Percentiles rank a stretch among this genome's conserved stretches.
phyloP scores from a whole-genome alignment of 2,113 vertebrate genomes.

The Nibea albiflora region DNA sequence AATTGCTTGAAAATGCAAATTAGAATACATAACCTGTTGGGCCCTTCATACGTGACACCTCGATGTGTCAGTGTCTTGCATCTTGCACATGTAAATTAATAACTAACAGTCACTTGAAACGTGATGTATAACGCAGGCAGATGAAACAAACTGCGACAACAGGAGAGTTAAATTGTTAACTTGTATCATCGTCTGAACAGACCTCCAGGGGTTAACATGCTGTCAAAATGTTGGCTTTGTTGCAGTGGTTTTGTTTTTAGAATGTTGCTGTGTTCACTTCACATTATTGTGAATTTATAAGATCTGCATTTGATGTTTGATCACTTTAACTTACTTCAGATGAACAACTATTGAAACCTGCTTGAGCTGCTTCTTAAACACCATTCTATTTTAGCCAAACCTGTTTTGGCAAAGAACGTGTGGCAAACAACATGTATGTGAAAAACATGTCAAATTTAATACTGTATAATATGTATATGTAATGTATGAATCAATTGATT shows the following conservation, averaged over 20 bases:
- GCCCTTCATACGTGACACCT: not conserved
- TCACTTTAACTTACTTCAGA: not conserved
- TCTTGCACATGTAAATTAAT: not conserved
- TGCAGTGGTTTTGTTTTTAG: not conserved
- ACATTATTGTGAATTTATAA: not conserved
- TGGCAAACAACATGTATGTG: no score
- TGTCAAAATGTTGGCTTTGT: not conserved
- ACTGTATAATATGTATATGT: no score
- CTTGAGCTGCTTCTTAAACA: not conserved
- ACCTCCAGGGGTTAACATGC: not conserved
- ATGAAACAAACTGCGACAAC: not conserved
- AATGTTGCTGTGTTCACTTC: not conserved
- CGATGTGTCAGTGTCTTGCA: not conserved
- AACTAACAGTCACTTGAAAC: conserved; percentile 5
- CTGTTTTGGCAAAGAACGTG: not conserved
- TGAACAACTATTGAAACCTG: not conserved
- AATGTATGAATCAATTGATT: not conserved
- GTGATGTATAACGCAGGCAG: not conserved
- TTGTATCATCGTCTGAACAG: no score
- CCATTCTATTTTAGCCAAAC: no score
- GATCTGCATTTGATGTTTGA: not conserved
- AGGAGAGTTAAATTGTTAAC: not conserved
- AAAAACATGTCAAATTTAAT: no score
- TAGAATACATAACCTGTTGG: conserved; percentile 4
- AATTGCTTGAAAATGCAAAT: not conserved